Conservation (phyloP, 1,140 invertebrate genomes). For the Lerema accius region DNA sequence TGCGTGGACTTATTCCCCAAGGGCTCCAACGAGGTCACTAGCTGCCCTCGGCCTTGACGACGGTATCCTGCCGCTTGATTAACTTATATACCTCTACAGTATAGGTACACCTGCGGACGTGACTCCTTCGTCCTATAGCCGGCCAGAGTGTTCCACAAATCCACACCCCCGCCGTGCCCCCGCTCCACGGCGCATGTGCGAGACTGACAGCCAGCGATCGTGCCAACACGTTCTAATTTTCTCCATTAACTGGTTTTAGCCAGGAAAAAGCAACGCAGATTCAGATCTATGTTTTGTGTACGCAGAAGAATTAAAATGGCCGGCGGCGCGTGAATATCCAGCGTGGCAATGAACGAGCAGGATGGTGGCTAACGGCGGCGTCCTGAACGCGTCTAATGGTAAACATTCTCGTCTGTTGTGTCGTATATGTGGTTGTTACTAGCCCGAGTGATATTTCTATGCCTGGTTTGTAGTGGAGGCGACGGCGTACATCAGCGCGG, state of each 20-base stretch:
- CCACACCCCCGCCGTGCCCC: constrained; percentile 73
- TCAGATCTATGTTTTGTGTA: constrained; percentile 11
- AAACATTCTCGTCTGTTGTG: constrained; percentile 49
- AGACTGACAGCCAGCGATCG: constrained; percentile 57
- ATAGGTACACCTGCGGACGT: constrained; percentile 42
- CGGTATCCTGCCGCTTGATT: constrained; percentile 43
- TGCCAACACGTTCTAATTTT: constrained; percentile 67
- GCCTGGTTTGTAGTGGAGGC: constrained; percentile 69
- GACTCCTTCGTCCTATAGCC: constrained; percentile 67
- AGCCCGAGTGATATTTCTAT: constrained; percentile 18
- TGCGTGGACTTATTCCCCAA: constrained; percentile 26
- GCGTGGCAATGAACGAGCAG: constrained; percentile 56
- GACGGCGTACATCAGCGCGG: constrained; percentile 77
- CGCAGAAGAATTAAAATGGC: constrained; percentile 1
- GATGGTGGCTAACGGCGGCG: constrained; percentile 74
- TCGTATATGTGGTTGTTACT: constrained; percentile 10
- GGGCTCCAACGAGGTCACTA: constrained; percentile 50
- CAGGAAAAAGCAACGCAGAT: constrained; percentile 12
- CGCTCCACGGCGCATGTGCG: constrained; percentile 63
- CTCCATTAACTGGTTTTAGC: constrained; percentile 37
- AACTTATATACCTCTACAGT: constrained; percentile 29
- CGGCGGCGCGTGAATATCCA: constrained; percentile 29
- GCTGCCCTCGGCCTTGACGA: constrained; percentile 65
- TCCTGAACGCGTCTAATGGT: constrained; percentile 72
- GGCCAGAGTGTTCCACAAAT: constrained; percentile 48